A percentile compares a stretch with the other conserved stretches of the same genome.
Conservation (phyloP, 2,888 invertebrate species). For the Nysson spinosus region DNA sequence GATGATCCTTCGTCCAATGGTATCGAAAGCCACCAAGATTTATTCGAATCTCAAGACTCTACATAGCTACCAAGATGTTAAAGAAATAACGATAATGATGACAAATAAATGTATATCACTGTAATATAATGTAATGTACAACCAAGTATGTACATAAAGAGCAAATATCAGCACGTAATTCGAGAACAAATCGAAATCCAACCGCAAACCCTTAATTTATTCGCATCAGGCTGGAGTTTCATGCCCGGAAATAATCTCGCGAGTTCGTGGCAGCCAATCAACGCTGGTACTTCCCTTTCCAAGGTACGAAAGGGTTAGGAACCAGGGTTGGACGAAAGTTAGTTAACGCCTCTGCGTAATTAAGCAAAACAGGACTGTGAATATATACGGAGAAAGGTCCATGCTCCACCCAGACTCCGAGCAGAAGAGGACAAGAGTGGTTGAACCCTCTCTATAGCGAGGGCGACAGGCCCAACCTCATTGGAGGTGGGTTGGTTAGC, state of each 20-base stretch:
- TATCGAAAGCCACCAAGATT: too few species aligned
- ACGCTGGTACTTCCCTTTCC: constrained; percentile 53
- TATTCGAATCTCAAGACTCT: too few species aligned
- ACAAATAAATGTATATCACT: too few species aligned
- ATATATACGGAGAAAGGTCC: constrained; percentile 51
- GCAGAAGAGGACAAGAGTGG: constrained; percentile 55
- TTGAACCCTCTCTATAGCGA: constrained; percentile 54
- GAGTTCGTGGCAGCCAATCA: constrained; percentile 61
- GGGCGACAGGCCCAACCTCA: constrained; percentile 54
- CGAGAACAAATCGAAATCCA: neutral
- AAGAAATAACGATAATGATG: too few species aligned
- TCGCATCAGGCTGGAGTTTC: constrained; percentile 6
- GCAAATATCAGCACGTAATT: too few species aligned
- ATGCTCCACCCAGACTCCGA: constrained; percentile 66
- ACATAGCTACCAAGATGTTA: too few species aligned
- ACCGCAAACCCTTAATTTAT: neutral
- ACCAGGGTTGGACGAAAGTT: constrained; percentile 65
- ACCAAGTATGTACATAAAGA: too few species aligned
- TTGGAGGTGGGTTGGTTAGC: constrained; percentile 71
- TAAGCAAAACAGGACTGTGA: constrained; percentile 69
- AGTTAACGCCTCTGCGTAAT: constrained; percentile 76
- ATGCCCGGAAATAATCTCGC: constrained; percentile 31
- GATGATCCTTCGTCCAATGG: too few species aligned
- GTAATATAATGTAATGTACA: too few species aligned
- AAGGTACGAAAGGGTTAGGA: constrained; percentile 67